phyloP scores from a whole-genome alignment of 2,113 vertebrate genomes.

The Saimiri boliviensis region DNA sequence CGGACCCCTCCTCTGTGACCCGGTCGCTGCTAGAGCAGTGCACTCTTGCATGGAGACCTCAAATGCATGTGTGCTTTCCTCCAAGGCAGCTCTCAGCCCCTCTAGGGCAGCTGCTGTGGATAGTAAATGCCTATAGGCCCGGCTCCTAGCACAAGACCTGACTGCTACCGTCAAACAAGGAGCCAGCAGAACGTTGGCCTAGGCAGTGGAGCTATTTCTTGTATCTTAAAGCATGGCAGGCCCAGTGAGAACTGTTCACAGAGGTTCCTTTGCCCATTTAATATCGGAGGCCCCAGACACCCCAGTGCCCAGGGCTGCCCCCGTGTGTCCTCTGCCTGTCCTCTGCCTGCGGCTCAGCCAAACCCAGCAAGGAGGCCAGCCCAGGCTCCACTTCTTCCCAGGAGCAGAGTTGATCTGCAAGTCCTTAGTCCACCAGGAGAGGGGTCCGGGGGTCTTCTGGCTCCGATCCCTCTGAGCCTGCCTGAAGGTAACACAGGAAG shows the following conservation, averaged over 20 bases:
- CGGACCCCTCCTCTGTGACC: not conserved
- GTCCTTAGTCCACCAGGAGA: not conserved
- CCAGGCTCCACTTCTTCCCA: not conserved
- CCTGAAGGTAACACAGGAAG: accelerated
- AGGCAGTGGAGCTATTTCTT: accelerated
- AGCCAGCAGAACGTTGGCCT: not conserved
- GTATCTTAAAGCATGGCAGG: not conserved
- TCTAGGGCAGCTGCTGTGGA: not conserved
- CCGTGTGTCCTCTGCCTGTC: accelerated
- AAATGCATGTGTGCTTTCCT: not conserved
- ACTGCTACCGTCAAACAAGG: not conserved
- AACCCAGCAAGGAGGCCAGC: not conserved
- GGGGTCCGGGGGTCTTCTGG: not conserved
- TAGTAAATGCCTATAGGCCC: accelerated
- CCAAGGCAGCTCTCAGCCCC: not conserved
- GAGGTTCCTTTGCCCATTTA: accelerated
- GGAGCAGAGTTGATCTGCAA: not conserved
- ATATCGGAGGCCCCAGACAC: accelerated
- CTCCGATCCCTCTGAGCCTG: not conserved
- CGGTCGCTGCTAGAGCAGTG: not conserved
- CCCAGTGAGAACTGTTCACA: accelerated
- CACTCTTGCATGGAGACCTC: accelerated
- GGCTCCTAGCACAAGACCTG: not conserved
- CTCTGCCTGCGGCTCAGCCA: not conserved
- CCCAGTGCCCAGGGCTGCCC: not conserved